Evolutionary conservation across 2,113 vertebrate genomes (phyloP), one percentile per base, ranked within the genome.

Genomic region (Nansenia antarctica): DNA sequence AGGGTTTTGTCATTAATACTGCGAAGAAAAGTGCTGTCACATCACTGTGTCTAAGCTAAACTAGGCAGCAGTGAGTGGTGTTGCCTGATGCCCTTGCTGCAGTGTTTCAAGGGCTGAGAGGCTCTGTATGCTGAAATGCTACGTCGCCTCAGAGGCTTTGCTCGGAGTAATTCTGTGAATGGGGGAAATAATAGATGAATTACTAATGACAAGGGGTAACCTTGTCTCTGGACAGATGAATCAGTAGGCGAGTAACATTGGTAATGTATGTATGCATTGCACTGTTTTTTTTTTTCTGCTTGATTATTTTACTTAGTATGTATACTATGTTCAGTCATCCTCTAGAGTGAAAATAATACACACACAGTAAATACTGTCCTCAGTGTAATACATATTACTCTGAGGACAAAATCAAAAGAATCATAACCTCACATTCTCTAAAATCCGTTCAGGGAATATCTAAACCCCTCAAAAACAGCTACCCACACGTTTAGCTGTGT

Each of bases 21-120:
- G 70, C 73, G 52, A 52, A 47, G 78, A 71, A 87, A 83, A 78
- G 72, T 80, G 75, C 83, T 88, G 83, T 84, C 83, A 82, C 65
- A 67, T 67, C 66, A 57, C 37, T 34, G 62, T 69, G 34, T 69
- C 73, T 20, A 58, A 54, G 67, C 72, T 20, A 58, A 54, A 65
- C 72, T 65, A 62, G 42, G 68, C 49, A 55, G 71, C 52, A 66
- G n/a, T 24, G 26, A 60, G 53, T 20, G 15, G 32, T n/a, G 30
- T 32, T 26, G 9, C 22, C 24, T 47, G 57, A 34, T 64, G 67
- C 18, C 72, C 62, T 71, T 72, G 67, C 30, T 1, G 22, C 52
- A 66, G 3, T 29, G 26, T 20, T 65, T 37, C 54, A 57, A 60
- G 63, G 57, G 58, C 7, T 53, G 45, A 49, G 45, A 20, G n/a